Evolutionary conservation across 1,140 invertebrate genomes (phyloP).

Genomic region (Adelges cooleyi): DNA sequence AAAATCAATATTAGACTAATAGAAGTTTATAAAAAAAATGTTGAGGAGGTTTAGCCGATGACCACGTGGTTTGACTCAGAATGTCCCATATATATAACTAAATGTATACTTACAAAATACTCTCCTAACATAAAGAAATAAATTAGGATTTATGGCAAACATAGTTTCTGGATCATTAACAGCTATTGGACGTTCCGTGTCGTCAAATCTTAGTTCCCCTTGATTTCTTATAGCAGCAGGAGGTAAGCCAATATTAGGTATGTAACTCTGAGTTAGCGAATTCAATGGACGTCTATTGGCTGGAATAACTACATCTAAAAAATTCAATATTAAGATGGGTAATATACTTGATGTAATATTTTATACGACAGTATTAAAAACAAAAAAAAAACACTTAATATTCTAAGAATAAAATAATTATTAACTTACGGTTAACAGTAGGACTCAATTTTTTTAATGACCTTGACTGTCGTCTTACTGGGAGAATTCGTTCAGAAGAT

Average conservation of each 20-base stretch:
- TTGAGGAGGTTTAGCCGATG: no score
- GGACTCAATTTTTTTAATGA: constrained; percentile 21
- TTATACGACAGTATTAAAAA: no score
- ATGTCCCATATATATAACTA: no score
- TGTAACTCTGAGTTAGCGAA: constrained; percentile 32
- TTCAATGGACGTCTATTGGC: constrained; percentile 31
- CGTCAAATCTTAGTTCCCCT: constrained; percentile 31
- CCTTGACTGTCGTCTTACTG: constrained; percentile 34
- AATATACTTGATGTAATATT: no score
- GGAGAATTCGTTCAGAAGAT: constrained; percentile 40
- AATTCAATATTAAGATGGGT: background rate
- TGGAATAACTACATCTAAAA: constrained; percentile 1
- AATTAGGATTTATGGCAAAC: constrained; percentile 69
- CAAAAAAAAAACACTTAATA: no score
- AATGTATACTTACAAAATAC: constrained; percentile 28
- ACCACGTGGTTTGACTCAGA: no score
- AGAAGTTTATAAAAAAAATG: no score
- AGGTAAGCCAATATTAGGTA: constrained; percentile 33
- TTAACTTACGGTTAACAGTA: constrained; percentile 2
- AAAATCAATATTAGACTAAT: no score
- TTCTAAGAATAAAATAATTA: background rate
- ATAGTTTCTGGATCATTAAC: constrained; percentile 45
- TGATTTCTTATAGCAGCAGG: constrained; percentile 30
- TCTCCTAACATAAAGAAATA: constrained; percentile 65
- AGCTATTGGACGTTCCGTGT: constrained; percentile 31